Conservation (phyloP, 1,140 invertebrate species). For the Limonius californicus region DNA sequence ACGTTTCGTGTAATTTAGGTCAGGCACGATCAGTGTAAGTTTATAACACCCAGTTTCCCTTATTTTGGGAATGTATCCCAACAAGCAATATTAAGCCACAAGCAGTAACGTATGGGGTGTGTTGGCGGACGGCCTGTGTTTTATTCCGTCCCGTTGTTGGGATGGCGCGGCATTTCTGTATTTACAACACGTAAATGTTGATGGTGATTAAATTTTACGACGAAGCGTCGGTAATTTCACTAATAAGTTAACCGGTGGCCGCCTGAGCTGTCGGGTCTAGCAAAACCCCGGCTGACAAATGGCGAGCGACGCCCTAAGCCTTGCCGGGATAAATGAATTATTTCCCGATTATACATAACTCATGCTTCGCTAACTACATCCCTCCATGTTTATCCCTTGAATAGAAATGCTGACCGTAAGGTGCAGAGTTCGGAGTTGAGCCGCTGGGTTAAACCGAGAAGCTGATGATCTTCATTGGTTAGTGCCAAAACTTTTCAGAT, state of each 20-base stretch:
- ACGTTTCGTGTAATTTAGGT: too few species aligned
- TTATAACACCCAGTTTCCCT: neutral
- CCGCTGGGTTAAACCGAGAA: too few species aligned
- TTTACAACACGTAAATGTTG: conserved; percentile 12
- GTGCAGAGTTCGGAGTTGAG: too few species aligned
- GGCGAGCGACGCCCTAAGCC: conserved; percentile 6
- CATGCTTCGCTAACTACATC: neutral
- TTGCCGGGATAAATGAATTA: conserved; percentile 9
- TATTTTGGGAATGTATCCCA: neutral
- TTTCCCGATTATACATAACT: conserved; percentile 10
- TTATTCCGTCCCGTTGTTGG: neutral
- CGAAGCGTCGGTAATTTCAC: conserved; percentile 12
- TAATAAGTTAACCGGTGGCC: conserved; percentile 13
- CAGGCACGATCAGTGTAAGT: neutral
- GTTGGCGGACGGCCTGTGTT: neutral
- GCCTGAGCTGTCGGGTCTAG: conserved; percentile 1
- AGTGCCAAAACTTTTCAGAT: too few species aligned
- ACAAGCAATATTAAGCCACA: neutral
- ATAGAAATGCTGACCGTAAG: neutral
- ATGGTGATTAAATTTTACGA: conserved; percentile 14
- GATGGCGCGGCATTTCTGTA: neutral
- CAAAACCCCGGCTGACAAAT: conserved; percentile 4
- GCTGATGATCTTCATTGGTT: too few species aligned
- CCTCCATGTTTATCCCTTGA: neutral
- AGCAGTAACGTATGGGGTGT: neutral